phyloP scores from a whole-genome alignment of 2,888 invertebrate genomes.

The Subacronicta megacephala region DNA sequence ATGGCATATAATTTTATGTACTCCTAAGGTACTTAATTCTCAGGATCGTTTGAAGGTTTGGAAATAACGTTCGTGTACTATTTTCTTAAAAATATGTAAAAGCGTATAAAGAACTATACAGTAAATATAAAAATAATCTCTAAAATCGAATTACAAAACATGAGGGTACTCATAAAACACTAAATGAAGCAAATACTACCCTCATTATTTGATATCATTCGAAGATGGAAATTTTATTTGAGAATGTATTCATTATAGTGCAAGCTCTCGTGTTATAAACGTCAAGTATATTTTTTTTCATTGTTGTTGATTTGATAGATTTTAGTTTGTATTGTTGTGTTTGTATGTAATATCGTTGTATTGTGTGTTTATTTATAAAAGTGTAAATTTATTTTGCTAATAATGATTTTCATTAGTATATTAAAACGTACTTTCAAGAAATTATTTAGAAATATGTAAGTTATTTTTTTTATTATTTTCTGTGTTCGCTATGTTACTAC shows the following conservation, averaged over 20 bases:
- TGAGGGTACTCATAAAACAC: slow-evolving; percentile 5
- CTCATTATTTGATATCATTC: neutral
- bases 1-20: no score
- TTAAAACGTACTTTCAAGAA: slow-evolving; percentile 72
- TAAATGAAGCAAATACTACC: slow-evolving; percentile 12
- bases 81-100: no score
- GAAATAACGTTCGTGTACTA: no score
- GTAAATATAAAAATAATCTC: neutral
- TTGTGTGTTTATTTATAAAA: no score
- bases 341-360: no score
- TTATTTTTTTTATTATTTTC: no score
- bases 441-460: slow-evolving; percentile 75
- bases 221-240: slow-evolving; percentile 1
- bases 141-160: neutral
- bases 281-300: slow-evolving; percentile 1
- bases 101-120: no score
- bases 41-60: no score
- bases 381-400: neutral
- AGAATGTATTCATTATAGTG: slow-evolving; percentile 3
- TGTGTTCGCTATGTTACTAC: no score
- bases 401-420: slow-evolving; percentile 29
- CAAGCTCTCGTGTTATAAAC: slow-evolving; percentile 5
- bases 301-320: slow-evolving; percentile 12
- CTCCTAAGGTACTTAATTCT: no score
- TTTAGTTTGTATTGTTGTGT: no score